Evolutionary conservation across 2,888 invertebrate species (phyloP), one percentile per base, ranked within the genome.

Genomic region (Cabera pusaria): DNA sequence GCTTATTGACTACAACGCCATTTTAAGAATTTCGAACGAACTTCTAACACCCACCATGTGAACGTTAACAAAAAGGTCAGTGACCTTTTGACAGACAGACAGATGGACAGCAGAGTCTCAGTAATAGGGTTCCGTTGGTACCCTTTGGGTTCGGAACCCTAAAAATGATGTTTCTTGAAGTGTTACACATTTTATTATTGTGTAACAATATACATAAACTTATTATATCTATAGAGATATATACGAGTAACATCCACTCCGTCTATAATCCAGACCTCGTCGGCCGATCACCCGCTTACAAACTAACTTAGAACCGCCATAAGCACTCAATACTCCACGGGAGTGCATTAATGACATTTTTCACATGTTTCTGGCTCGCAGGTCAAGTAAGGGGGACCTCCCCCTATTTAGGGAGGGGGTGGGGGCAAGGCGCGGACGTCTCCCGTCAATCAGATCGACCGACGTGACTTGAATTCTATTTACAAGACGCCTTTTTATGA

Each of bases 311-410:
- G 11, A 45, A 49, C 35, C 42, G 44, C 44, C 29, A 27, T 33
- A 24, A 44, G 42, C 50, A 53, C 50, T 53, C 39, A 31, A 53
- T 52, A 58, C 64, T 56, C 60, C 61, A 62, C 64, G 60, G 65
- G 67, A 79, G 77, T 86, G 84, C 85, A 86, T 85, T 84, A 85
- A 84, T 85, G 85, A 81, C 85, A 86, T 85, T 86, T 85, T 84
- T 85, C 86, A 80, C 85, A 82, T 85, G 82, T 79, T 84, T 73
- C 83, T 76, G 68, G 64, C 68, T 74, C 76, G 67, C 77, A 75
- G 84, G 85, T 86, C 84, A 82, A 79, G 73, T 67, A 61, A 46
- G 59, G 44, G 24, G 28, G 6, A n/a, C 24, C 17, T 7, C 34
- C 22, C 39, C 32, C 17, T 26, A 5, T n/a, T 22, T 17, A 21